Evolutionary conservation across 2,888 invertebrate species (phyloP), one percentile per base, ranked within the genome.

Genomic region (Lycocerus yunnanus): DNA sequence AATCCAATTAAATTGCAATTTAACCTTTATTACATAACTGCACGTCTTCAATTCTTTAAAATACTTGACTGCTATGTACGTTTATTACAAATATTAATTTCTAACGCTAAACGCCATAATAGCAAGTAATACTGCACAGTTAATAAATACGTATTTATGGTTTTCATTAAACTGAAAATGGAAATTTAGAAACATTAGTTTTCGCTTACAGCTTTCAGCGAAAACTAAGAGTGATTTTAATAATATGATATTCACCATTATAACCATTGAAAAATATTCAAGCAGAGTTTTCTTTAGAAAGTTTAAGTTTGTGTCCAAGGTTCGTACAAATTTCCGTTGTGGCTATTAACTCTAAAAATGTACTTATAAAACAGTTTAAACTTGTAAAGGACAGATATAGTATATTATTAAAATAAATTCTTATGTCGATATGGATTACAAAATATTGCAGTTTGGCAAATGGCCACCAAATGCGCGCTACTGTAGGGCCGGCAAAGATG

Each of bases 1-100:
- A 75, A 75, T 72, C 75, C 72, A 71, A 69, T 75, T 72, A 75
- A 75, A 71, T 66, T 69, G 59, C 68, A 58, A 58, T 70, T 68
- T 60, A 71, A 59, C 21, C 68, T 72, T 16, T 18, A 58, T 21
- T 11, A 65, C 43, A 43, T 43, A 43, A 43, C 43, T 43, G n/a
- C 43, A 43, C 43, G 43, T 43, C 43, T 43, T n/a, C 5, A n/a
- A n/a, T 43, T 43, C 43, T 43, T 43, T 43, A 43, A 43, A 43
- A n/a, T 43, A 43, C 43, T 43, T n/a, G n/a, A 43, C 43, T n/a
- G 43, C 43, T 43, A 43, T 43, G 43, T 43, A 43, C 43, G n/a
- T 5, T 43, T 43, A 43, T 43, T 43, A 13, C n/a, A n/a, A 43
- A n/a, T 43, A 43, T 43, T 43, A 43, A 43, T 43, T 43, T n/a